phyloP scores from a whole-genome alignment of 2,888 invertebrate genomes.

The Cyclophora punctaria region DNA sequence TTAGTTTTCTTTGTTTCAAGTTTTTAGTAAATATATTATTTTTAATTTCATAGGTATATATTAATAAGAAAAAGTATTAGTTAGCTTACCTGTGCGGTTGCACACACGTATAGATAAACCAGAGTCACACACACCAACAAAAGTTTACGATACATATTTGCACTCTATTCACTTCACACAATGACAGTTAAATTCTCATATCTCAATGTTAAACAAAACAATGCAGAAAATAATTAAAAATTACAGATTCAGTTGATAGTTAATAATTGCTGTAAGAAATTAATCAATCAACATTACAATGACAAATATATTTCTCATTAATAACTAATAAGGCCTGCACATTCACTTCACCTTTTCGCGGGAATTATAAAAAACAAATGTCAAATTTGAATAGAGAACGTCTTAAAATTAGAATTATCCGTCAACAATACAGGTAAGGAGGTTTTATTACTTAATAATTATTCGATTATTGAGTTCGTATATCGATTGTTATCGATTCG shows the following conservation, averaged over 20 bases:
- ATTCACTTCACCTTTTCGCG: conserved; percentile 16
- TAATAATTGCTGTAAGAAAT: conserved; percentile 14
- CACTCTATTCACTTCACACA: conserved; percentile 24
- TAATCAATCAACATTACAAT: conserved; percentile 14
- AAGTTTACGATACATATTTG: conserved; percentile 38
- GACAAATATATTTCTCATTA: conserved; percentile 12
- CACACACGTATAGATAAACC: conserved; percentile 30
- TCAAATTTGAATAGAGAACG: conserved; percentile 12
- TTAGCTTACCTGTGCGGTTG: conserved; percentile 37
- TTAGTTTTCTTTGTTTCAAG: background rate
- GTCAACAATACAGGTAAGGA: too few species aligned
- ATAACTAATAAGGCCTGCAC: conserved; percentile 10
- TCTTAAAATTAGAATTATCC: too few species aligned
- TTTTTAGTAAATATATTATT: background rate
- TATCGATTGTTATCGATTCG: background rate
- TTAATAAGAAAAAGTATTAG: too few species aligned
- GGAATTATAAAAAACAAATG: conserved; percentile 7
- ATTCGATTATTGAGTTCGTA: background rate
- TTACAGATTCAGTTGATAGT: conserved; percentile 14
- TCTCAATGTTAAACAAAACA: conserved; percentile 17
- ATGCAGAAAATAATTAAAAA: conserved; percentile 7
- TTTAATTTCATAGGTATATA: background rate
- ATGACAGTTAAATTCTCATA: conserved; percentile 25
- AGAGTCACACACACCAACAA: conserved; percentile 38
- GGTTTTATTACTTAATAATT: background rate